phyloP scores from a whole-genome alignment of 2,113 vertebrate species.

The Tapirus terrestris region DNA sequence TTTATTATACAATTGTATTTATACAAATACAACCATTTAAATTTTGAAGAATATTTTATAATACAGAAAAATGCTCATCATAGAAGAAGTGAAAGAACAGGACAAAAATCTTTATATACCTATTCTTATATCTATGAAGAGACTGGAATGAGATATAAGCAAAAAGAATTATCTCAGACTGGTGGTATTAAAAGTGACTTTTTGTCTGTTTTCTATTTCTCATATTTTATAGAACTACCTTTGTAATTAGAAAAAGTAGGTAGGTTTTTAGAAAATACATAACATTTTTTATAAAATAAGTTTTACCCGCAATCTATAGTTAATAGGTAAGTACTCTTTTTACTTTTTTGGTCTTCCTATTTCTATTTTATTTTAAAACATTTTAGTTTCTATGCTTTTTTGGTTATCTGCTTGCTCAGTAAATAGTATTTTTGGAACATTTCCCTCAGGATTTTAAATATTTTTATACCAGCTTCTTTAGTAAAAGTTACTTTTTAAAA shows the following conservation, averaged over 20 bases:
- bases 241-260: background rate
- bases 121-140: background rate
- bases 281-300: background rate
- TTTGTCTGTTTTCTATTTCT: background rate
- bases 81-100: background rate
- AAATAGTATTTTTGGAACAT: background rate
- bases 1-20: background rate
- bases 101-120: background rate
- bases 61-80: background rate
- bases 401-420: background rate
- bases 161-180: background rate
- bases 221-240: background rate
- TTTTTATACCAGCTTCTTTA: background rate
- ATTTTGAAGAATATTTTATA: background rate
- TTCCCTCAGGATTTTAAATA: background rate
- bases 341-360: background rate
- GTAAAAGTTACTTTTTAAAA: background rate
- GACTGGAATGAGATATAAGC: background rate
- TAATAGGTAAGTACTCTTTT: background rate
- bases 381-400: background rate
- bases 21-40: background rate
- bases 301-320: background rate
- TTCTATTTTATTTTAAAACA: background rate
- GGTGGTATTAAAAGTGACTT: background rate
- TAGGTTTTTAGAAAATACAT: background rate